Evolutionary conservation across 2,888 invertebrate genomes (phyloP).

Genomic region (Drosophila austrosaltans): DNA sequence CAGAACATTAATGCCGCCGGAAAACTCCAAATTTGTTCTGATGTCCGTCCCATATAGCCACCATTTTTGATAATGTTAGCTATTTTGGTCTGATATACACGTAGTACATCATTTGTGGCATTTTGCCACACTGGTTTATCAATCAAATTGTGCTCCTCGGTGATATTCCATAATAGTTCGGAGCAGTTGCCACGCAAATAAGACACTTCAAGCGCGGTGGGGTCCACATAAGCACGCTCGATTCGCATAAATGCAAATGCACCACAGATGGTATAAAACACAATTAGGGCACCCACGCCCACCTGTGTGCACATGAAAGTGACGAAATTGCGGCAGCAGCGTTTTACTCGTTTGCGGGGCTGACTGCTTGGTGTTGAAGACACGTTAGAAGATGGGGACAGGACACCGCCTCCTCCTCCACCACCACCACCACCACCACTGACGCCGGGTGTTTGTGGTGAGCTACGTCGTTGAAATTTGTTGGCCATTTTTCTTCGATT

Average conservation of each 20-base stretch:
- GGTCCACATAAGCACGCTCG: slow-evolving; percentile 86
- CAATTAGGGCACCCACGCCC: slow-evolving; percentile 94
- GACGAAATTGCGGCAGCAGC: slow-evolving; percentile 92
- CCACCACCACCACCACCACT: not conserved
- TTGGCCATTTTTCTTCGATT: slow-evolving; percentile 50
- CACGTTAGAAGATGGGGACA: slow-evolving; percentile 81
- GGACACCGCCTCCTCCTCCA: slow-evolving; percentile 23
- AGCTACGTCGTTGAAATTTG: slow-evolving; percentile 70
- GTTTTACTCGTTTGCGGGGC: slow-evolving; percentile 91
- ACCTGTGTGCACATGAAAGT: slow-evolving; percentile 97
- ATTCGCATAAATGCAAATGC: slow-evolving; percentile 92
- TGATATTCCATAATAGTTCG: slow-evolving; percentile 88
- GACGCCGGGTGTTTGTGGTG: slow-evolving; percentile 40
- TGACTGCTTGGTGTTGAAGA: slow-evolving; percentile 88
- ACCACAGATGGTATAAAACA: slow-evolving; percentile 93
- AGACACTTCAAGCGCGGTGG: slow-evolving; percentile 85
- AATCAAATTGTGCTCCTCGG: slow-evolving; percentile 88
- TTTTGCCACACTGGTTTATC: slow-evolving; percentile 87
- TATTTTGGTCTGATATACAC: slow-evolving; percentile 88
- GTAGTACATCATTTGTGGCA: slow-evolving; percentile 86
- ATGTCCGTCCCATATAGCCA: slow-evolving; percentile 89
- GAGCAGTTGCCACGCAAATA: slow-evolving; percentile 86
- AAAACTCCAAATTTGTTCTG: slow-evolving; percentile 91
- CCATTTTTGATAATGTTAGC: slow-evolving; percentile 87
- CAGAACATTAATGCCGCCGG: slow-evolving; percentile 95